Evolutionary conservation across 2,113 vertebrate species (phyloP).

Genomic region (Nothobranchius furzeri): DNA sequence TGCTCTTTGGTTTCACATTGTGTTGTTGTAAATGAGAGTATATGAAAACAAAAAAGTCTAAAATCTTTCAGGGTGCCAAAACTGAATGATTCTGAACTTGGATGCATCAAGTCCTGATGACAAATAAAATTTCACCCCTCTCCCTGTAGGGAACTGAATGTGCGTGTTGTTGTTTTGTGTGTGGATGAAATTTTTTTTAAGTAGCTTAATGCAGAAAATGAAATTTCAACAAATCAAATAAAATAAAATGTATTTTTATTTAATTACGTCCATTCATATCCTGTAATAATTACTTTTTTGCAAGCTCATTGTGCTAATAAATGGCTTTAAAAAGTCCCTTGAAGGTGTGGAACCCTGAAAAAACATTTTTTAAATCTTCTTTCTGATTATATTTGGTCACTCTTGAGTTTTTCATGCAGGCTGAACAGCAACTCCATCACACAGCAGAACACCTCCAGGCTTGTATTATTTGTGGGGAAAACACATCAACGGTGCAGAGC

Average conservation of each 20-base stretch:
- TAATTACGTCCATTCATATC: not conserved
- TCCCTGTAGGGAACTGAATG: conserved; percentile 63
- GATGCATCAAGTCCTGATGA: conserved; percentile 78
- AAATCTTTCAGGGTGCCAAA: conserved; percentile 79
- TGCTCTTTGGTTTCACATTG: conserved; percentile 65
- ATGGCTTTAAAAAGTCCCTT: too few species aligned
- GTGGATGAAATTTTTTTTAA: conserved; percentile 5
- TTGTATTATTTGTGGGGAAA: too few species aligned
- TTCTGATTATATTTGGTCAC: too few species aligned
- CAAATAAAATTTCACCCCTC: conserved; percentile 72
- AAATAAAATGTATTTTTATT: not conserved
- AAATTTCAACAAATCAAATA: not conserved
- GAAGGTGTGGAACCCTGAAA: too few species aligned
- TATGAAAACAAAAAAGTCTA: conserved; percentile 57
- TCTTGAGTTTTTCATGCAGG: too few species aligned
- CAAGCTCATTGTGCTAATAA: too few species aligned
- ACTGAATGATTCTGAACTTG: conserved; percentile 78
- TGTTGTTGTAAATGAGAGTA: conserved; percentile 75
- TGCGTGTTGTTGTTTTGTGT: conserved; percentile 39
- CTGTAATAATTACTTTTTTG: not conserved
- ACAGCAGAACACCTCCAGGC: too few species aligned
- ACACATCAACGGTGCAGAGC: too few species aligned
- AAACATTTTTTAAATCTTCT: too few species aligned
- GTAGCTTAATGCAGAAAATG: too few species aligned
- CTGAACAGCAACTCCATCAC: too few species aligned